Evolutionary conservation across 2,797 vertebrate genomes (phyloP), one percentile per base, ranked within the genome.

Genomic region (Diplodus puntazzo): DNA sequence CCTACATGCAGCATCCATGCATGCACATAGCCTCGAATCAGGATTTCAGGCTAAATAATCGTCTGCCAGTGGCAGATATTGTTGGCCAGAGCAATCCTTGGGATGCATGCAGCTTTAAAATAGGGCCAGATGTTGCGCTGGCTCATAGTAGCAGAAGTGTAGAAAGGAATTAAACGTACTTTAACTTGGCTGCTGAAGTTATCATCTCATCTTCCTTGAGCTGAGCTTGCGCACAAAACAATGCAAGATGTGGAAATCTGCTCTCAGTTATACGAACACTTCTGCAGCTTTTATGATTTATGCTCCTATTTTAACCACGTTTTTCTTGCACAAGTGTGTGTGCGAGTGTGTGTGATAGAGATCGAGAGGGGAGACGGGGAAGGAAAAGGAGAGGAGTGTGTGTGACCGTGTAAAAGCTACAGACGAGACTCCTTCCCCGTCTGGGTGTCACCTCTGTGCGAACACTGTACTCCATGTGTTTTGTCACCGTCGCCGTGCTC

Each of bases 401-500:
- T 73, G 59, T 45, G 60, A 21, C 14, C 73, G 67, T 45, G 30
- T 61, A 30, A 11, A 59, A 58, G 20, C 43, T 50, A 49, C 59
- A 69, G 81, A 81, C 58, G 18, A 46, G 66, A 55, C 67, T 80
- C 69, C 62, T n/a, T 63, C 4, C 0, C 79, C 62, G 83, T 87
- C 92, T 91, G 82, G 69, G 67, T 74, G 57, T 80, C 85, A 88
- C 85, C 80, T 85, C 45, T 57, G 74, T 85, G 89, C 1, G 76
- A 88, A 88, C 54, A 21, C 79, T 69, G 18, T 57, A 42, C 55
- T 23, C 48, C 55, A 2, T 80, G 76, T 81, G 73, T 90, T 90
- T 82, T 83, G 77, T 83, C 81, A 72, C 77, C 45, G 30, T 79
- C 42, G 4, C 78, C 59, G 53, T 72, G 69, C 84, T 85, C 69